Evolutionary conservation across 2,888 invertebrate species (phyloP), one percentile per base, ranked within the genome.

Genomic region (Barypeithes pellucidus): DNA sequence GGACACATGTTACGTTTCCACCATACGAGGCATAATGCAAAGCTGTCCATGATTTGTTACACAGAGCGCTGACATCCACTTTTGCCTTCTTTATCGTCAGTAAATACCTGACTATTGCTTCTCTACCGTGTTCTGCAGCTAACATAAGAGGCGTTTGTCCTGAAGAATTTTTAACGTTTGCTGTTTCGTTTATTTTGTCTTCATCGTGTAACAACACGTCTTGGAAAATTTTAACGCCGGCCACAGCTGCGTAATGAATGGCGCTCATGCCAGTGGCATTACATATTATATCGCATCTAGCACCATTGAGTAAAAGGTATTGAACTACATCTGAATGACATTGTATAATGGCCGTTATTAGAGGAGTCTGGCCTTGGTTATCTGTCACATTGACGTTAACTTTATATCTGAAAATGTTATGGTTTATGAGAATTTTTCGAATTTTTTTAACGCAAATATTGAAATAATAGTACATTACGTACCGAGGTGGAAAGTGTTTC

Each of bases 11-110:
- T n/a, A 52, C 12, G 11, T 29, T 52, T 2, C 52, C 29, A 14
- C 52, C 29, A n/a, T 29, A 29, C 20, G 29, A n/a, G 8, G 52
- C 52, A 14, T 52, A 52, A 52, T 52, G 52, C 14, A 52, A 52
- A 5, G 52, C 29, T 8, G 52, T 52, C 52, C 52, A 52, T 29
- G 52, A 29, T 29, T 52, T 52, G 2, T 52, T 14, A 12, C 52
- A 52, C n/a, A 24, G 24, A 24, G 5, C n/a, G n/a, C 24, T 1
- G 14, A 52, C 12, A 7, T 52, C 52, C 1, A 14, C 52, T 7
- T 12, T 24, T 3, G 14, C 14, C 2, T n/a, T 29, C 4, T 29
- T 1, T 1, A 8, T 2, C 9, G 5, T 5, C 29, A 52, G 52
- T 14, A 52, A 52, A 24, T 29, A 14, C 14, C 4, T 52, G 29